A percentile compares a stretch with the other conserved stretches of the same genome.
Conservation (phyloP, 1,140 invertebrate genomes). For the Drosophila ogumai region DNA sequence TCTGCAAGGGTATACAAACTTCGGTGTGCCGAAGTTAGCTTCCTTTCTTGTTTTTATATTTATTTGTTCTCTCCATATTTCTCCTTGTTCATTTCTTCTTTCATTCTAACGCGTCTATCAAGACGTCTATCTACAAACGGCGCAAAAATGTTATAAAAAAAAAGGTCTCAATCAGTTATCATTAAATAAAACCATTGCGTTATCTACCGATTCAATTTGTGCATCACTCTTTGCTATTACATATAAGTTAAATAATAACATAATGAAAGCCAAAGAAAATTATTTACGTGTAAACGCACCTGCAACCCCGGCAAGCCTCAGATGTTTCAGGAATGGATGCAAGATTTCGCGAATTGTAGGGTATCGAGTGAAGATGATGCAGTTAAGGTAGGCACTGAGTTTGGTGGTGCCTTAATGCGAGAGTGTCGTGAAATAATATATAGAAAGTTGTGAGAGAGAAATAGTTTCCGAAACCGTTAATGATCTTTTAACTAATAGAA, state of each 20-base stretch:
- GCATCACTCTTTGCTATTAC: not conserved
- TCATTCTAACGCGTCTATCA: too few species aligned
- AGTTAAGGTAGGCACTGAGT: not conserved
- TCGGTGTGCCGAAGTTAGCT: too few species aligned
- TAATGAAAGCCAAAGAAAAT: not conserved
- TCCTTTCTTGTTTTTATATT: too few species aligned
- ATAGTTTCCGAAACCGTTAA: too few species aligned
- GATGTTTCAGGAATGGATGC: not conserved
- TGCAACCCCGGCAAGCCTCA: not conserved
- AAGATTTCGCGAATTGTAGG: not conserved
- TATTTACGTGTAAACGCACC: not conserved
- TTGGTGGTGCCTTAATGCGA: too few species aligned
- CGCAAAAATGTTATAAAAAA: not conserved
- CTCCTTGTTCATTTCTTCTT: too few species aligned
- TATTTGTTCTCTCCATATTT: too few species aligned
- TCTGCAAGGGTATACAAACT: too few species aligned
- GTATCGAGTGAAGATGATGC: not conserved
- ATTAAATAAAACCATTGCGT: not conserved
- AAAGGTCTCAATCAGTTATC: not conserved
- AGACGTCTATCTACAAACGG: too few species aligned
- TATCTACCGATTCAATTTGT: not conserved
- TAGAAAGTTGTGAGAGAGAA: too few species aligned
- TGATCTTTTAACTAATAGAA: too few species aligned
- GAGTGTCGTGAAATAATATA: too few species aligned
- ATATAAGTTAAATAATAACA: not conserved